Base-by-base conservation (phyloP, 2,888 invertebrate genomes). In the Calephelis perditalis region DNA sequence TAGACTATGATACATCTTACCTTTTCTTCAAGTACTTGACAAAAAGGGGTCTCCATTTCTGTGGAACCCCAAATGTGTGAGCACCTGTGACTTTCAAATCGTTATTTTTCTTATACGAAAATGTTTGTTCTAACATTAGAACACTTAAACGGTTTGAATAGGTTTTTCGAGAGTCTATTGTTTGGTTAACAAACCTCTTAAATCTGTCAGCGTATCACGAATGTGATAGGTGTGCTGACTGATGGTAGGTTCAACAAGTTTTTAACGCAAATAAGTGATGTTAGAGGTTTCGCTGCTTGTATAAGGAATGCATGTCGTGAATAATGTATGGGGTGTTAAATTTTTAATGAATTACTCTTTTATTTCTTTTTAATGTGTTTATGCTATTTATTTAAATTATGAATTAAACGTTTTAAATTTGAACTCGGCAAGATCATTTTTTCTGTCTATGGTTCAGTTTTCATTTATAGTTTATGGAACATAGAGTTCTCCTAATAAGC, bases 131-230 rank as follows among this genome's bases (percentile, higher is more conserved):
- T 55, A 46, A 47, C 60, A 56, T 55, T 60, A 46, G 45, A 60
- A 56, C 56, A 52, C 52, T 52, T 52, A 35, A 52, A 52, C 36
- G 52, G 60, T 56, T 60, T 56, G 56, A 47, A 46, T n/a, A 46
- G 36, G 56, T 46, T 36, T 52, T 52, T 52, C 10, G 52, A 52
- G 60, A 45, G 43, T 60, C 45, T 59, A 56, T 60, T 56, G 26
- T 60, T 60, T 60, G 47, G 12, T 56, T 46, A 60, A 60, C 60
- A 60, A 49, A 60, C 47, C 45, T 56, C 59, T 59, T 55, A 56
- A 60, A 56, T 60, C 36, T 56, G 60, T 56, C 59, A 44, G 60
- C 60, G 60, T 60, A 60, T 46, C 56, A 37, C 56, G 47, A 56
- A 44, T 60, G 46, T 45, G 45, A 56, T 47, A 56, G 46, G 26